Base-by-base conservation (phyloP, 2,797 vertebrate genomes). In the Iguana delicatissima region DNA sequence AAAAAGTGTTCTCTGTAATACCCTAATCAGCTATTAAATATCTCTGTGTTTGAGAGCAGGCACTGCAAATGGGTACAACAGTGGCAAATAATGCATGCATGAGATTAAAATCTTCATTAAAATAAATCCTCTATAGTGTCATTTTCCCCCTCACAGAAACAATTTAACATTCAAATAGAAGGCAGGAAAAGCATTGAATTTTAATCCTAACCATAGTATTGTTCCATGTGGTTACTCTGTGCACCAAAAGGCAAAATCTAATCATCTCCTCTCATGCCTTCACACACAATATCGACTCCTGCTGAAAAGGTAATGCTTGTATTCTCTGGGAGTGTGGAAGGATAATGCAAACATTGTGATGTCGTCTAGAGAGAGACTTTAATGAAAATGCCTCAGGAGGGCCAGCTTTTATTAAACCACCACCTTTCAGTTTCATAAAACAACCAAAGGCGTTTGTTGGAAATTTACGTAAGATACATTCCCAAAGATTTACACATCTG, bases 301-400 rank as follows among this genome's bases (percentile, higher is more conserved):
- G 92, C 97, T 97, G 97, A 98, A 97, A 97, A 97, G 97, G 96
- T 94, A 93, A 93, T 90, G 93, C 92, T 90, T 95, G 88, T 96
- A 95, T 96, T 98, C 98, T 97, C 97, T 81, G 90, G 97, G 97
- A 96, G 89, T 86, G 80, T 80, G 87, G 94, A 93, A 95, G 94
- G 95, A 93, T 94, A 97, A 94, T 97, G 96, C 97, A 98, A 97
- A 98, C 97, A 97, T 94, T 92, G 94, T 95, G 96, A 96, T 97
- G 97, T 97, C 96, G 96, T 97, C 97, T 96, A 95, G 95, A 97
- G 97, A 97, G 96, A 96, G 96, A 96, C 97, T 96, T 97, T 98
- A 98, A 98, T 98, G 98, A 98, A 98, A 98, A 97, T 97, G 98
- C 98, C 98, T 98, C 97, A 98, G 98, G 98, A 98, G 98, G 97